Evolutionary conservation across 2,888 invertebrate genomes (phyloP).

Genomic region (Empis stercorea): DNA sequence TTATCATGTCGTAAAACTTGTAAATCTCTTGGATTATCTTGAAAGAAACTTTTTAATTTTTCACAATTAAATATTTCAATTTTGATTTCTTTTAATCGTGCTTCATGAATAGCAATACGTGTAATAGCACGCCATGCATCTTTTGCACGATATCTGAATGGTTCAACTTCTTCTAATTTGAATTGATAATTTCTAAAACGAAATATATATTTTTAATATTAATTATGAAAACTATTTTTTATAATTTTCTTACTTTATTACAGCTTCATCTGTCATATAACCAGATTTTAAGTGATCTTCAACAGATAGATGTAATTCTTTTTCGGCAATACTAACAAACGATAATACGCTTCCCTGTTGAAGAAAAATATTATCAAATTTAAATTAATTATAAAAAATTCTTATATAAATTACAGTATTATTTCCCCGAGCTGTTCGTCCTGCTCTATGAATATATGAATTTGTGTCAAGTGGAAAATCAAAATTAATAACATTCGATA

Average conservation of each 20-base stretch:
- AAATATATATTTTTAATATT: constrained; percentile 4
- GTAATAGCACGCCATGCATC: constrained; percentile 95
- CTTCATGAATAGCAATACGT: constrained; percentile 83
- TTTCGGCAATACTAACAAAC: constrained; percentile 73
- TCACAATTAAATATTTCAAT: constrained; percentile 84
- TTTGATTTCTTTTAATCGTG: constrained; percentile 89
- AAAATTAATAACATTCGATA: constrained; percentile 96
- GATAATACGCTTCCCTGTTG: constrained; percentile 71
- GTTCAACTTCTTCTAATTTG: constrained; percentile 88
- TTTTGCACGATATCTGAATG: constrained; percentile 85
- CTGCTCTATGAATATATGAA: constrained; percentile 93
- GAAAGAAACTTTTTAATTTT: constrained; percentile 84
- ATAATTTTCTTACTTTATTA: constrained; percentile 41
- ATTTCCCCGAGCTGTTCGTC: constrained; percentile 77
- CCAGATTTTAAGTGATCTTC: constrained; percentile 59
- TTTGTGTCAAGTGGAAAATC: constrained; percentile 86
- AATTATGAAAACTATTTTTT: not conserved
- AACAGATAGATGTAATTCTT: constrained; percentile 55
- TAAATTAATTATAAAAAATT: constrained; percentile 1
- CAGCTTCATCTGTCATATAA: constrained; percentile 46
- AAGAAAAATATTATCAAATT: constrained; percentile 8
- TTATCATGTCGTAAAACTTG: constrained; percentile 75
- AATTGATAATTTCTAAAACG: constrained; percentile 78
- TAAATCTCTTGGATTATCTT: constrained; percentile 80
- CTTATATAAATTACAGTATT: constrained; percentile 48